phyloP scores from a whole-genome alignment of 2,888 invertebrate genomes.

The Anaspis maculata region DNA sequence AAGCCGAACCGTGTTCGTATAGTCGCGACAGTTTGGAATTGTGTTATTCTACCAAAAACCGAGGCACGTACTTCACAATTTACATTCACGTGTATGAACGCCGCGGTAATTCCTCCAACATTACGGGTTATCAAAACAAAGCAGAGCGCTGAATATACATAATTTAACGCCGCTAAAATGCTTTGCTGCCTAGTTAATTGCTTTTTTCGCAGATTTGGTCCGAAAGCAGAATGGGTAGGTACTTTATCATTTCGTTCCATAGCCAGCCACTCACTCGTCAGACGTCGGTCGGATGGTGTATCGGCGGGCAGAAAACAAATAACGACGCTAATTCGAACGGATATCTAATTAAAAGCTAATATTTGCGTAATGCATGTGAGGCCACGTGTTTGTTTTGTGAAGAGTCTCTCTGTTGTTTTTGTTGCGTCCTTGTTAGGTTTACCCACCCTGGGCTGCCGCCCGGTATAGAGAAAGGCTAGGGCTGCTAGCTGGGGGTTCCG shows the following conservation, averaged over 20 bases:
- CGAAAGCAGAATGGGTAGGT: too few species aligned
- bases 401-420: conserved; percentile 10
- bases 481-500: too few species aligned
- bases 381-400: conserved; percentile 7
- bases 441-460: too few species aligned
- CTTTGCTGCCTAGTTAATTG: too few species aligned
- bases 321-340: conserved; percentile 6
- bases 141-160: conserved; percentile 8
- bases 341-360: conserved; percentile 12
- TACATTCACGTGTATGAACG: conserved; percentile 11
- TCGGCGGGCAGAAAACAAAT: conserved; percentile 7
- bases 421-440: conserved; percentile 1
- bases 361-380: conserved; percentile 11
- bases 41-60: conserved; percentile 2
- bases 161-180: too few species aligned
- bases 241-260: too few species aligned
- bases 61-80: conserved; percentile 8
- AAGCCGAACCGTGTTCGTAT: conserved; percentile 1
- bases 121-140: conserved; percentile 12
- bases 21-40: background rate
- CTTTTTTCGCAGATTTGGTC: too few species aligned
- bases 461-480: too few species aligned
- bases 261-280: too few species aligned
- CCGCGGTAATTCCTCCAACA: conserved; percentile 12
- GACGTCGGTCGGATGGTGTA: too few species aligned